Evolutionary conservation across 1,140 invertebrate genomes (phyloP).

Genomic region (Caenorhabditis inopinata): DNA sequence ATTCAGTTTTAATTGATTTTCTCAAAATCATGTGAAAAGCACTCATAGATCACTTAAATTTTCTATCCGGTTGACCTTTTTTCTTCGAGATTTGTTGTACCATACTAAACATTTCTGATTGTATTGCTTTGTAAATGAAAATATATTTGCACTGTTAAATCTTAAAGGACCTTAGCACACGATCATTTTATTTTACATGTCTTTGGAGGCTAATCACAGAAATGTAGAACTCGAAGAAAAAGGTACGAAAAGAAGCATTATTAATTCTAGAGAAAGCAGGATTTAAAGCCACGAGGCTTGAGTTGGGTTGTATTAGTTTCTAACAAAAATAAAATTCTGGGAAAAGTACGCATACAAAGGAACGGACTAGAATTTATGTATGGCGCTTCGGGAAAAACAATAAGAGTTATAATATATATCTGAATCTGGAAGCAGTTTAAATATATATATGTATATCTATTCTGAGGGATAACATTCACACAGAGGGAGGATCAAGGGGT

Average conservation of each 20-base stretch:
- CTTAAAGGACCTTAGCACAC: neutral
- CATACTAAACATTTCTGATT: neutral
- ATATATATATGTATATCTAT: neutral
- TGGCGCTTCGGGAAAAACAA: neutral
- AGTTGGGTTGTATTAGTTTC: no score
- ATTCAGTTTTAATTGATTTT: slow-evolving; percentile 18
- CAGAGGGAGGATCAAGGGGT: neutral
- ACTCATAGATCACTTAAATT: slow-evolving; percentile 3
- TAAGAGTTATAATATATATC: neutral
- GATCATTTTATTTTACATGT: neutral
- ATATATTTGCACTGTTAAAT: neutral
- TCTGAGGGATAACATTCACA: neutral
- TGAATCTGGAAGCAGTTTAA: neutral
- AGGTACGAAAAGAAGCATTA: no score
- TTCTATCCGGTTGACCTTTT: neutral
- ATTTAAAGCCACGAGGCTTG: no score
- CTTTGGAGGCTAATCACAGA: neutral
- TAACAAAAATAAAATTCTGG: no score
- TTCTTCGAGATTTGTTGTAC: neutral
- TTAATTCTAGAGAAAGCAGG: no score
- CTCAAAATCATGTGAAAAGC: slow-evolving; percentile 2
- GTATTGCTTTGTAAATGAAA: neutral
- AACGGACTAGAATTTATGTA: no score
- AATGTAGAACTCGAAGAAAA: no score
- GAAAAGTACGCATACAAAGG: no score